Evolutionary conservation across 2,888 invertebrate genomes (phyloP).

Genomic region (Hirtodrosophila trivittata): DNA sequence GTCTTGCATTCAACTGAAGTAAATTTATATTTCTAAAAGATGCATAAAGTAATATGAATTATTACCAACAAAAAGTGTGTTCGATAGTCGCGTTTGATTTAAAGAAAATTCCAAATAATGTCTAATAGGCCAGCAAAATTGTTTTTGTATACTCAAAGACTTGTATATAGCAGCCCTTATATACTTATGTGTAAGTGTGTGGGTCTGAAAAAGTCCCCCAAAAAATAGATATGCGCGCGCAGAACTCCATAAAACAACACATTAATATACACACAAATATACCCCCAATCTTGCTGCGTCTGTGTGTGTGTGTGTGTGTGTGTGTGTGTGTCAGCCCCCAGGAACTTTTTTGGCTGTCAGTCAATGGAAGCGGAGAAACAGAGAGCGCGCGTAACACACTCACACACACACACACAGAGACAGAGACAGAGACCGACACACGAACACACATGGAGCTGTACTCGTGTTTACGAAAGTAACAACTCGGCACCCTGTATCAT

Average conservation of each 20-base stretch:
- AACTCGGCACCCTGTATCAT: slow-evolving; percentile 66
- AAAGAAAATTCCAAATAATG: too few species aligned
- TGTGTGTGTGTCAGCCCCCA: slow-evolving; percentile 67
- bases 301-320: slow-evolving; percentile 25
- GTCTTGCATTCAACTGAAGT: neutral
- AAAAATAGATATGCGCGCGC: slow-evolving; percentile 73
- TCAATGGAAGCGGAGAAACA: slow-evolving; percentile 72
- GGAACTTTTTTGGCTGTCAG: slow-evolving; percentile 78
- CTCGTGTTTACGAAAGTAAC: slow-evolving; percentile 38
- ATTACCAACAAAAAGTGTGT: neutral
- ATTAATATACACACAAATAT: slow-evolving; percentile 23
- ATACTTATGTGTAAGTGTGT: slow-evolving; percentile 25
- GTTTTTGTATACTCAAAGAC: slow-evolving; percentile 62
- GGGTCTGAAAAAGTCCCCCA: slow-evolving; percentile 34
- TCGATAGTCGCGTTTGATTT: too few species aligned
- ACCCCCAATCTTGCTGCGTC: slow-evolving; percentile 43
- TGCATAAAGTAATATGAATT: neutral
- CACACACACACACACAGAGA: slow-evolving; percentile 8
- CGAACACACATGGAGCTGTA: slow-evolving; percentile 11
- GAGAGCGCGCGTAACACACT: slow-evolving; percentile 52
- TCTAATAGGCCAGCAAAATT: slow-evolving; percentile 5
- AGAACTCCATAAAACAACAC: slow-evolving; percentile 67
- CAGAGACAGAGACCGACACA: neutral
- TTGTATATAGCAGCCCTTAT: slow-evolving; percentile 49
- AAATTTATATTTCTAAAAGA: neutral